Evolutionary conservation across 2,797 vertebrate species (phyloP).

Genomic region (Lophotriccus pileatus): DNA sequence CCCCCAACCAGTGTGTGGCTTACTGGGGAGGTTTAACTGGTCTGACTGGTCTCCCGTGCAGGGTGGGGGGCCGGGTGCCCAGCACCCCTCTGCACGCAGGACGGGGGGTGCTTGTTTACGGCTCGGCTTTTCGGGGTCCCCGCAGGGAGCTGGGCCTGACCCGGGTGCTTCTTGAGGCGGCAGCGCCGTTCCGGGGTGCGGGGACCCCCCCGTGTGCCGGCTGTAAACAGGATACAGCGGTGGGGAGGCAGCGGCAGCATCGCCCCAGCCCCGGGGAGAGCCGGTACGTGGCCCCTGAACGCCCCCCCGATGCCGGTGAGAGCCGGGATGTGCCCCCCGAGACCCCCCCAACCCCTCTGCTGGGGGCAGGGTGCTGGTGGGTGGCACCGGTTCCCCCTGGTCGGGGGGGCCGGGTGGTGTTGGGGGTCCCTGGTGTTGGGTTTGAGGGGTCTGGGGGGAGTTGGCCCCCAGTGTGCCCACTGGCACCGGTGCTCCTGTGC

Average conservation of each 20-base stretch:
- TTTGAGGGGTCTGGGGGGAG: neutral
- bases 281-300: neutral
- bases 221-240: constrained; percentile 14
- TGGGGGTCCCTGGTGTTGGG: too few species aligned
- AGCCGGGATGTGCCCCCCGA: accelerated
- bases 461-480: neutral
- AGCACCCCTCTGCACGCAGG: neutral
- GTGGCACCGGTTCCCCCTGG: neutral
- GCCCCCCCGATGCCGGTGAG: neutral
- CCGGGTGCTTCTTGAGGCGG: neutral
- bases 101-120: neutral
- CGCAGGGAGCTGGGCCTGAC: accelerated
- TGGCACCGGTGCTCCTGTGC: neutral
- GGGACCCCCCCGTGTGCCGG: neutral
- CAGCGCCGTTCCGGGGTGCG: neutral
- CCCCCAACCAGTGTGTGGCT: neutral
- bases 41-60: neutral
- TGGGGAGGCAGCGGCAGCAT: neutral
- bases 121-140: neutral
- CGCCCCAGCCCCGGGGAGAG: neutral
- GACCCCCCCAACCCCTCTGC: neutral
- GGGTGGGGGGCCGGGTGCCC: neutral
- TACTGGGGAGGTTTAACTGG: neutral
- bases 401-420: neutral
- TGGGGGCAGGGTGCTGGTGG: neutral